A percentile compares a stretch with the other conserved stretches of the same genome.
phyloP scores from a whole-genome alignment of 2,113 vertebrate species.

The Clarias macrocephalus region DNA sequence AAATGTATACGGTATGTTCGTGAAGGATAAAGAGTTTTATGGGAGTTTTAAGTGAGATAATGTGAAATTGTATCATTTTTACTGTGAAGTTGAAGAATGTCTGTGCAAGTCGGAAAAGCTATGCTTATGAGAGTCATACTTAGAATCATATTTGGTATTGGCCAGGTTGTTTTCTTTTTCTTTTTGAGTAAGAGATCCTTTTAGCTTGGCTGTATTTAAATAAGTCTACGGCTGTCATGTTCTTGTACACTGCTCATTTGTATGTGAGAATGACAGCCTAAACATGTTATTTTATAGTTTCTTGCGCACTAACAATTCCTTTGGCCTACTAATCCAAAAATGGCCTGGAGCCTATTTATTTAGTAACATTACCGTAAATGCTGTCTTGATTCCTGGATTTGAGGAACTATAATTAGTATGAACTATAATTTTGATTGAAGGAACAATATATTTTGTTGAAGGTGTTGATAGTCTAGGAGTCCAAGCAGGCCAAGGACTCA shows the following conservation, averaged over 20 bases:
- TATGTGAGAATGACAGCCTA: background rate
- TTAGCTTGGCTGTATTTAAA: slow-evolving; percentile 11
- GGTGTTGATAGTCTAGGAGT: slow-evolving; percentile 57
- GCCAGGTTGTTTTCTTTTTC: background rate
- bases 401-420: background rate
- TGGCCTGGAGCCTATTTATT: slow-evolving; percentile 68
- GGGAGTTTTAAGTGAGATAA: background rate
- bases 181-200: background rate
- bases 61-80: background rate
- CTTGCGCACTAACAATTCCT: slow-evolving; percentile 39
- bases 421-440: slow-evolving; percentile 36
- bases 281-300: slow-evolving; percentile 26
- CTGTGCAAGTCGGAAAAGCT: background rate
- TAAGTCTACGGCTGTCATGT: background rate
- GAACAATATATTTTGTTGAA: slow-evolving; percentile 35
- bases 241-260: background rate
- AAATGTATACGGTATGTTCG: slow-evolving; percentile 19
- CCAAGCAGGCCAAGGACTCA: slow-evolving; percentile 72
- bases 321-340: slow-evolving; percentile 41
- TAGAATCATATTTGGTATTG: background rate
- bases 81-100: background rate
- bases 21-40: background rate
- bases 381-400: slow-evolving; percentile 17
- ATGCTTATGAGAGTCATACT: background rate
- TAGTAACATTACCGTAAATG: slow-evolving; percentile 14